These are phyloP conservation scores for Echinometra lucunter DNA, from an alignment of 53 echinoderm and acorn worm genomes.

Conservation along the genomic window DNA sequence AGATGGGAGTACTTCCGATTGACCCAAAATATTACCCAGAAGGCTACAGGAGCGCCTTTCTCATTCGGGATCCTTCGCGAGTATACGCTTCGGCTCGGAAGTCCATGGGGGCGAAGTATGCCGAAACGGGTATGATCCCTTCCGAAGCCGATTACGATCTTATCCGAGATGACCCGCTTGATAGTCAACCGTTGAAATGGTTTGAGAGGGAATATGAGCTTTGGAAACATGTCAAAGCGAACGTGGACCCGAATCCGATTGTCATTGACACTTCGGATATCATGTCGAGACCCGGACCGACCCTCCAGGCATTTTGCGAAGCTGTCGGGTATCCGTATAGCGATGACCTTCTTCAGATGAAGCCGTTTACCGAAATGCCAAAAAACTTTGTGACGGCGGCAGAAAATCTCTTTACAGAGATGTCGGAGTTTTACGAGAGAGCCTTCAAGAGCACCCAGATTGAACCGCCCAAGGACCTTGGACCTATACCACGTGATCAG, in stretches of 20 bases:
- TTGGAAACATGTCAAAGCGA: constrained; percentile 2
- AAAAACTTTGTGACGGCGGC: background rate
- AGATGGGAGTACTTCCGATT: constrained; percentile 44
- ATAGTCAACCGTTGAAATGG: background rate
- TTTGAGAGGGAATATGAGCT: constrained; percentile 4
- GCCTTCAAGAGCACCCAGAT: constrained; percentile 36
- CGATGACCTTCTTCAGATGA: background rate
- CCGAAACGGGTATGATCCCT: background rate
- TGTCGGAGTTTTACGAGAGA: constrained; percentile 4
- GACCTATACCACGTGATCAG: constrained; percentile 29
- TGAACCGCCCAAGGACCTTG: background rate
- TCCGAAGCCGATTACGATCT: background rate
- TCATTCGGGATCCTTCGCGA: constrained; percentile 43
- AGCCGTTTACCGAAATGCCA: constrained; percentile 5
- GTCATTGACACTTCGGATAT: constrained; percentile 38
- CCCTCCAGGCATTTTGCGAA: constrained; percentile 41
- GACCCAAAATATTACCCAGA: background rate
- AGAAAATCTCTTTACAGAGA: background rate
- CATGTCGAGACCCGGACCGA: constrained; percentile 7
- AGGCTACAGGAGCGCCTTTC: constrained; percentile 13
- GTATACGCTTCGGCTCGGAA: constrained; percentile 31
- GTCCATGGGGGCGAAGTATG: background rate
- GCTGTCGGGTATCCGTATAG: constrained; percentile 41
- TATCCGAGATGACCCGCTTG: constrained; percentile 9
- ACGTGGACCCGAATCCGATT: constrained; percentile 33